Evolutionary conservation across 2,113 vertebrate genomes (phyloP).

Genomic region (Climacteris rufus): DNA sequence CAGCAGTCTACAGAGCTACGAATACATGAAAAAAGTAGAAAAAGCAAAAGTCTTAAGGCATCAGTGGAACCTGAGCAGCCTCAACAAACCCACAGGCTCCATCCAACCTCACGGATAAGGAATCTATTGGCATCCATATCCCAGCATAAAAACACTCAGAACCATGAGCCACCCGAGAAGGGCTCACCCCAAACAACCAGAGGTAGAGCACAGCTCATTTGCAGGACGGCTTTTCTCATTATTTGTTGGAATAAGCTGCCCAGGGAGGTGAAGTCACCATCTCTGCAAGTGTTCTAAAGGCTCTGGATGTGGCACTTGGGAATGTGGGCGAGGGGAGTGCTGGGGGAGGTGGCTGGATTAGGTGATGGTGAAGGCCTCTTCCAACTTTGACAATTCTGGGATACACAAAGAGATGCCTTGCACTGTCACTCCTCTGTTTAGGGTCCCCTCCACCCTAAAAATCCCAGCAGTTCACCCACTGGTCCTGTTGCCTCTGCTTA

Average conservation of each 20-base stretch:
- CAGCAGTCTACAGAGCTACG: too few relatives aligned
- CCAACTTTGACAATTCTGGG: neutral
- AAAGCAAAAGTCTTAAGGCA: too few relatives aligned
- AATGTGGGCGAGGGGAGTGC: neutral
- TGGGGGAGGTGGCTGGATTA: neutral
- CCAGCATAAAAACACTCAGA: accelerated
- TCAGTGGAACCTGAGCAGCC: neutral
- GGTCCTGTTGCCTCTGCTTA: neutral
- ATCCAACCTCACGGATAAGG: accelerated
- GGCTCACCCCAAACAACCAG: neutral
- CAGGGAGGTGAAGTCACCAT: neutral
- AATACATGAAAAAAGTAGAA: too few relatives aligned
- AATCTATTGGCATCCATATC: accelerated
- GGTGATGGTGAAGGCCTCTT: neutral
- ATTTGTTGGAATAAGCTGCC: neutral
- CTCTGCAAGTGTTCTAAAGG: neutral
- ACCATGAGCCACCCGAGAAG: neutral
- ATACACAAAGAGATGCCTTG: neutral
- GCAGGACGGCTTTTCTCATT: neutral
- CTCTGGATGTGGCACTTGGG: neutral
- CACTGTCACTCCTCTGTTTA: neutral
- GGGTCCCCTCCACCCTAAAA: neutral
- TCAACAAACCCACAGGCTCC: neutral
- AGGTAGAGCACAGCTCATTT: neutral
- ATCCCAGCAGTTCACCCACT: neutral